Percentiles rank a stretch among this genome's conserved stretches.
Evolutionary conservation across 2,113 vertebrate genomes (phyloP).

Genomic region (Capreolus pygargus): DNA sequence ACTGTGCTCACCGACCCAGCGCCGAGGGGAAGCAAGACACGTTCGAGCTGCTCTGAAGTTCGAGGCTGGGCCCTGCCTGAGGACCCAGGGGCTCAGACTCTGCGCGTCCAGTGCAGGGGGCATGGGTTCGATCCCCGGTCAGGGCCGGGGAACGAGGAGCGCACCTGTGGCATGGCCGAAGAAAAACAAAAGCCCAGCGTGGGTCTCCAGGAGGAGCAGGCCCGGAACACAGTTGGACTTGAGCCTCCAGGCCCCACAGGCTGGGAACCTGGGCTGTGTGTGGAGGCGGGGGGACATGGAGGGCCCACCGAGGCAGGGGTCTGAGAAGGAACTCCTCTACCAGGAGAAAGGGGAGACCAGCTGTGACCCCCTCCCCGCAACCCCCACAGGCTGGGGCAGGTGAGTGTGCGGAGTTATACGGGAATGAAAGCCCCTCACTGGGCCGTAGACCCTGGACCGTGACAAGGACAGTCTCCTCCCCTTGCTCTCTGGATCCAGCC

Average conservation of each 20-base stretch:
- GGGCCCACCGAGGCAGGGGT: neutral
- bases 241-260: neutral
- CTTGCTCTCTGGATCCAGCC: neutral
- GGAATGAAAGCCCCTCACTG: neutral
- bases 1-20: neutral
- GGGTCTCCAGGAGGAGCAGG: neutral
- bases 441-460: rapidly evolving
- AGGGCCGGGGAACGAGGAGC: neutral
- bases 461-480: neutral
- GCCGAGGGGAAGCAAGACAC: neutral
- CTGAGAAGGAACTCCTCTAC: neutral
- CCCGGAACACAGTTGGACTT: neutral
- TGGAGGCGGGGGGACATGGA: neutral
- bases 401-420: neutral
- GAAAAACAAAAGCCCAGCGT: neutral
- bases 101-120: neutral
- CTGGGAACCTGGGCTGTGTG: neutral
- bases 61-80: neutral
- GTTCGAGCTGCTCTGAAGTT: neutral
- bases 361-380: neutral
- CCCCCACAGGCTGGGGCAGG: neutral
- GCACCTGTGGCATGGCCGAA: neutral
- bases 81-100: neutral
- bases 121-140: neutral
- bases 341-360: neutral